phyloP scores from a whole-genome alignment of 1,140 invertebrate genomes.

The Papilio polyxenes region DNA sequence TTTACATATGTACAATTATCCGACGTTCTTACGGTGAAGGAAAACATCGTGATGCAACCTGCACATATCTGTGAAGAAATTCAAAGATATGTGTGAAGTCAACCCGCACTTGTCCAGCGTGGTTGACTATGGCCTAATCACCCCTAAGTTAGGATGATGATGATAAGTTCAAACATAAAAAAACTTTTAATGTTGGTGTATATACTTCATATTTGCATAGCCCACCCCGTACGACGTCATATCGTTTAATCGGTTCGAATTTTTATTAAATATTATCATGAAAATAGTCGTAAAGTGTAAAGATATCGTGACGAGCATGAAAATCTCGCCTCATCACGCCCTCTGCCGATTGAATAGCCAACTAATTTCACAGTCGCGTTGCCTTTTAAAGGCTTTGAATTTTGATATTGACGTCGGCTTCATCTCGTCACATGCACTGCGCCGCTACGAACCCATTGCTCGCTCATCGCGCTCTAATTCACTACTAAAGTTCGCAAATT shows the following conservation, averaged over 20 bases:
- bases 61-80: too few relatives aligned
- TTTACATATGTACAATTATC: too few relatives aligned
- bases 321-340: conserved; percentile 47
- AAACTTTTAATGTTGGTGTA: too few relatives aligned
- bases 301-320: conserved; percentile 22
- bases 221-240: too few relatives aligned
- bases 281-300: conserved; percentile 10
- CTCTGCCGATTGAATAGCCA: conserved; percentile 54
- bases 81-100: too few relatives aligned
- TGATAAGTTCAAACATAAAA: too few relatives aligned
- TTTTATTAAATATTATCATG: not conserved
- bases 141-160: too few relatives aligned
- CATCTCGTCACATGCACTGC: conserved; percentile 42
- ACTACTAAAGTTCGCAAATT: conserved; percentile 4
- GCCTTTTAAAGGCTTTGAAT: conserved; percentile 61
- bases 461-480: conserved; percentile 30
- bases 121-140: too few relatives aligned
- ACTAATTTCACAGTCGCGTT: conserved; percentile 66
- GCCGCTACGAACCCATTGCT: not conserved
- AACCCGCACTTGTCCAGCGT: too few relatives aligned
- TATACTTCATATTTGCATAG: too few relatives aligned
- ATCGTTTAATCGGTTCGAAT: not conserved
- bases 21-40: too few relatives aligned
- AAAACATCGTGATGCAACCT: too few relatives aligned
- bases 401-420: conserved; percentile 54